Conservation (phyloP, 2,888 invertebrate species). For the Petrophora chlorosata region DNA sequence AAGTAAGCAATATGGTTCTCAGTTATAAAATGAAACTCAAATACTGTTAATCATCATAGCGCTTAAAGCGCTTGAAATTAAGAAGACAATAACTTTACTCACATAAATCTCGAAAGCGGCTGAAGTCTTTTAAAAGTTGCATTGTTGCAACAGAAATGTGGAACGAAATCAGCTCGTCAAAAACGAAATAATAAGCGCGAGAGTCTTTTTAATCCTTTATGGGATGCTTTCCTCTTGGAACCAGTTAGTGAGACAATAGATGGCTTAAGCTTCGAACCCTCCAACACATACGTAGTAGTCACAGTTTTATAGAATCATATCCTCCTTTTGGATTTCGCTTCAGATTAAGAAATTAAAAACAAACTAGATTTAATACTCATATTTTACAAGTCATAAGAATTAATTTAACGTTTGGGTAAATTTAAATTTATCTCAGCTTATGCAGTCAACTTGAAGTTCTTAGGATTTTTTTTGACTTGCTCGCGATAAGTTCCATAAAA, state of each 20-base stretch:
- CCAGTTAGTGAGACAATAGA: slow-evolving; percentile 59
- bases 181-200: slow-evolving; percentile 50
- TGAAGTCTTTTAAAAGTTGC: slow-evolving; percentile 16
- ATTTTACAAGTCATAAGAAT: too few relatives aligned
- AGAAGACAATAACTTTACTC: slow-evolving; percentile 1
- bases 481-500: too few relatives aligned
- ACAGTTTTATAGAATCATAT: too few relatives aligned
- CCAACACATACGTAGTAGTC: too few relatives aligned
- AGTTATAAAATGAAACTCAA: not conserved
- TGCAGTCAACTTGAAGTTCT: too few relatives aligned
- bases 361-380: too few relatives aligned
- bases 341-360: too few relatives aligned
- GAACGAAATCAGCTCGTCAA: slow-evolving; percentile 49
- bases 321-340: too few relatives aligned
- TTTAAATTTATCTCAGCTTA: too few relatives aligned
- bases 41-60: not conserved
- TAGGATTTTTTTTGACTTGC: too few relatives aligned
- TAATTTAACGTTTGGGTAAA: too few relatives aligned
- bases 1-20: not conserved
- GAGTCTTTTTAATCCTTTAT: slow-evolving; percentile 51
- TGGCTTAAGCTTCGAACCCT: slow-evolving; percentile 9
- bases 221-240: slow-evolving; percentile 47
- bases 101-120: slow-evolving; percentile 8
- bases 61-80: not conserved
- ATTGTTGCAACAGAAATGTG: slow-evolving; percentile 41